Evolutionary conservation across 2,797 vertebrate species (phyloP).

Genomic region (Hemitrygon akajei): DNA sequence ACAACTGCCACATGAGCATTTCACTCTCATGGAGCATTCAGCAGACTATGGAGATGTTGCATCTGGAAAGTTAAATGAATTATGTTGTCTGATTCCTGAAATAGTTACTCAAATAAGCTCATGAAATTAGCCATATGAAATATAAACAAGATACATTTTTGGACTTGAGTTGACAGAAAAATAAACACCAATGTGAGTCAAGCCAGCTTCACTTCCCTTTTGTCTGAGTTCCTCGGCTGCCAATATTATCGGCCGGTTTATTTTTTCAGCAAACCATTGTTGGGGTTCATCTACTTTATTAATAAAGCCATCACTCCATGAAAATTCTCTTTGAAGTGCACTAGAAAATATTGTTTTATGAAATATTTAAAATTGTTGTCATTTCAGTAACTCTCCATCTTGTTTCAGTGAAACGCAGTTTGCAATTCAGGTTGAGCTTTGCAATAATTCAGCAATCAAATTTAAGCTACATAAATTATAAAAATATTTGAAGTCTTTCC

Average conservation of each 20-base stretch:
- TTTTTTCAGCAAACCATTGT: slow-evolving; percentile 10
- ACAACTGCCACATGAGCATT: not conserved
- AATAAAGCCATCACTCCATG: not conserved
- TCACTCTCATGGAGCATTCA: not conserved
- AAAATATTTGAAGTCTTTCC: not conserved
- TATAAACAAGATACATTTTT: slow-evolving; percentile 28
- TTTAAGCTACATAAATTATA: not conserved
- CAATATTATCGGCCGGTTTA: not conserved
- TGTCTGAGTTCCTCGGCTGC: not conserved
- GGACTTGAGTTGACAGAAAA: slow-evolving; percentile 7
- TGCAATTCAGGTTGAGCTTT: not conserved
- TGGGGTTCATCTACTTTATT: not conserved
- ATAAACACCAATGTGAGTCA: slow-evolving; percentile 6
- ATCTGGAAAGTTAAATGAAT: not conserved
- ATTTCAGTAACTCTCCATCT: not conserved
- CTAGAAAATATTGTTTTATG: slow-evolving; percentile 7
- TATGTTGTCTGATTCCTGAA: not conserved
- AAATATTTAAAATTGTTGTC: not conserved
- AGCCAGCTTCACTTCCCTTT: not conserved
- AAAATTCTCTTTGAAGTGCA: not conserved
- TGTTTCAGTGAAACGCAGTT: not conserved
- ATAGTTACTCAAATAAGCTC: slow-evolving; percentile 28
- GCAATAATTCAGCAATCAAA: not conserved
- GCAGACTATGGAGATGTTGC: not conserved
- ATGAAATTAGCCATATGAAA: not conserved